Base-by-base conservation (phyloP, 2,888 invertebrate species). In the Mystacides longicornis region DNA sequence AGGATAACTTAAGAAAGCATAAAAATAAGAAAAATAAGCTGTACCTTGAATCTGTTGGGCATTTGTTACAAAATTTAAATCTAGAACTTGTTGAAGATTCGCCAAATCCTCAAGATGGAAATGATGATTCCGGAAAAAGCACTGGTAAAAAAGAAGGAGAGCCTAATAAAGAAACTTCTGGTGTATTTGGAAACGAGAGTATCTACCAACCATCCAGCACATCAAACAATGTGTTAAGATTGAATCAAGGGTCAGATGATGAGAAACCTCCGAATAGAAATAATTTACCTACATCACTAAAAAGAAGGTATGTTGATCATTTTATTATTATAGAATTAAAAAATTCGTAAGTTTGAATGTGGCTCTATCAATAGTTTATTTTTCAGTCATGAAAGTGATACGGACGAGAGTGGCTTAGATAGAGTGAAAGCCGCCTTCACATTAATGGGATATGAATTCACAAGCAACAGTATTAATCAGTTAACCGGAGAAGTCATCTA, bases 371-470 rank as follows among this genome's bases (percentile, higher is more conserved):
- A 11, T 45, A 22, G n/a, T 1, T 46, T 19, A 56, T 71, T 57
- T 71, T 74, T 56, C 64, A 82, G 82, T 62, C 81, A 82, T 59
- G 81, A 81, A 68, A 67, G 73, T 45, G 73, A 73, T 56, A 69
- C 70, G 7, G 78, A 79, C 33, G 80, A 78, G 60, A 65, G 66
- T n/a, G 68, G 67, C 2, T 68, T 72, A n/a, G 78, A 81, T 58
- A 78, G 78, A 55, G 78, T 85, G 14, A 81, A 81, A 63, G 75
- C 78, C 14, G 85, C 85, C 0, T 83, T 87, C 64, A 78, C 80
- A 62, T 69, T 83, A 54, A 82, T 87, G 78, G 86, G 85, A 0
- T 78, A 79, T 55, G 69, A 71, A 56, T 68, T 64, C 58, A 33
- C 49, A 3, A 52, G 46, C 11, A 47, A 47, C 1, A 33, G 42